A percentile compares a stretch with the other conserved stretches of the same genome.
These are phyloP conservation scores for Drosophila melanogaster DNA, from an alignment of 1,140 invertebrate species.

Conservation along the genomic window DNA sequence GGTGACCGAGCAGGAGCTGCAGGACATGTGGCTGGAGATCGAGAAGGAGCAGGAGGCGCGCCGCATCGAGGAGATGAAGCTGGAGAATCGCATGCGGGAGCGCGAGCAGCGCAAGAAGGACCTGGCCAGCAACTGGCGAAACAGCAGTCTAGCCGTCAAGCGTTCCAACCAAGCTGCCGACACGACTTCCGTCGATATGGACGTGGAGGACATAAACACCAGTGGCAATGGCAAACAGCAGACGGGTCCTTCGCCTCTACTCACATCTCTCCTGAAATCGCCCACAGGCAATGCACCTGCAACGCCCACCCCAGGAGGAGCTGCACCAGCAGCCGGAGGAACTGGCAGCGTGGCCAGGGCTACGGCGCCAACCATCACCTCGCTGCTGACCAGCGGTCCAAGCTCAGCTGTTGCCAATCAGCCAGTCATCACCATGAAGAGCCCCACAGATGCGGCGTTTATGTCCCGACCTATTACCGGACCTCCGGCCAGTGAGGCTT, in stretches of 20 bases:
- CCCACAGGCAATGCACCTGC: slow-evolving; percentile 85
- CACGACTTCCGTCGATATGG: slow-evolving; percentile 78
- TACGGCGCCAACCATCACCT: slow-evolving; percentile 84
- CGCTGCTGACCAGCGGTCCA: slow-evolving; percentile 51
- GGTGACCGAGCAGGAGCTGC: slow-evolving; percentile 88
- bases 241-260: slow-evolving; percentile 88
- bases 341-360: slow-evolving; percentile 54
- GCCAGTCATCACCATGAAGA: slow-evolving; percentile 66
- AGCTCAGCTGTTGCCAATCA: slow-evolving; percentile 56
- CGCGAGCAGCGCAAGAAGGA: slow-evolving; percentile 88
- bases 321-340: neutral
- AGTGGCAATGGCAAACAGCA: slow-evolving; percentile 32
- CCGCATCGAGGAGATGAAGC: slow-evolving; percentile 87
- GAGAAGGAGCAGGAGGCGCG: slow-evolving; percentile 89
- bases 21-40: slow-evolving; percentile 90
- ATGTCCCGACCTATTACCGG: slow-evolving; percentile 70
- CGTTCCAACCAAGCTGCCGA: slow-evolving; percentile 49
- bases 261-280: slow-evolving; percentile 93
- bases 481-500: slow-evolving; percentile 34
- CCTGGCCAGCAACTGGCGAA: slow-evolving; percentile 86
- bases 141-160: slow-evolving; percentile 49
- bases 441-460: slow-evolving; percentile 52
- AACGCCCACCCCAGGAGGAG: slow-evolving; percentile 5
- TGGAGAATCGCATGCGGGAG: slow-evolving; percentile 89
- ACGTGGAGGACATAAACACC: slow-evolving; percentile 71